These are phyloP conservation scores for Enteromius fasciolatus DNA, from an alignment of 2,797 vertebrate species.

Conservation along the genomic window DNA sequence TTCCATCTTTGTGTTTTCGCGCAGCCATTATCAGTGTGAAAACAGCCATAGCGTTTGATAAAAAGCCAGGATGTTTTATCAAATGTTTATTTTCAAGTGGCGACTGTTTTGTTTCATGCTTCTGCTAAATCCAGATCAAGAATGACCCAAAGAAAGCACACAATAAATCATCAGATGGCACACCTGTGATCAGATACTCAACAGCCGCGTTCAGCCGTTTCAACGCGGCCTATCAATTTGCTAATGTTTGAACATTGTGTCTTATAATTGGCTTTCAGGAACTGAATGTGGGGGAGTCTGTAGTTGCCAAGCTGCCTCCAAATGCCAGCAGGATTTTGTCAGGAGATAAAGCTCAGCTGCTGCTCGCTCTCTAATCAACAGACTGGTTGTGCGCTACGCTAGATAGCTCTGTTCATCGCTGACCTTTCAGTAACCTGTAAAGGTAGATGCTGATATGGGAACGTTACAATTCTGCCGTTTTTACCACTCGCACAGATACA, in stretches of 20 bases:
- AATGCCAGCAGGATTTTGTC: conserved; percentile 47
- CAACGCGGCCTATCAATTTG: conserved; percentile 30
- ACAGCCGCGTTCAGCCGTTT: conserved; percentile 7
- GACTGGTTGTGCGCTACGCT: background rate
- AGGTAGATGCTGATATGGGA: conserved; percentile 25
- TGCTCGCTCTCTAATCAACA: conserved; percentile 30
- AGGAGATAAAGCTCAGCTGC: conserved; percentile 40
- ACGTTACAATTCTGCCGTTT: background rate
- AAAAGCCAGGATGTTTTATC: background rate
- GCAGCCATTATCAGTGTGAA: background rate
- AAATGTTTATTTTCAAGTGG: background rate
- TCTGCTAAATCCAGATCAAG: conserved; percentile 12
- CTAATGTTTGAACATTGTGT: conserved; percentile 47
- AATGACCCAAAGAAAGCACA: background rate
- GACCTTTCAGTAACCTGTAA: conserved; percentile 41
- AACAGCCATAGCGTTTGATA: background rate
- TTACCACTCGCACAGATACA: conserved; percentile 15
- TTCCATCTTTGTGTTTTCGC: background rate
- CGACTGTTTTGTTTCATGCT: background rate
- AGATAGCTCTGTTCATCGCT: conserved; percentile 27
- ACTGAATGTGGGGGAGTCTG: conserved; percentile 38
- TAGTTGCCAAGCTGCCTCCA: conserved; percentile 32
- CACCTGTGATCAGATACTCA: conserved; percentile 36
- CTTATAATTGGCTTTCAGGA: conserved; percentile 47
- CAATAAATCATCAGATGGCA: background rate